Percentiles rank a stretch among this genome's conserved stretches.
phyloP scores from a whole-genome alignment of 1,140 invertebrate genomes.

The Zaprionus ornatus region DNA sequence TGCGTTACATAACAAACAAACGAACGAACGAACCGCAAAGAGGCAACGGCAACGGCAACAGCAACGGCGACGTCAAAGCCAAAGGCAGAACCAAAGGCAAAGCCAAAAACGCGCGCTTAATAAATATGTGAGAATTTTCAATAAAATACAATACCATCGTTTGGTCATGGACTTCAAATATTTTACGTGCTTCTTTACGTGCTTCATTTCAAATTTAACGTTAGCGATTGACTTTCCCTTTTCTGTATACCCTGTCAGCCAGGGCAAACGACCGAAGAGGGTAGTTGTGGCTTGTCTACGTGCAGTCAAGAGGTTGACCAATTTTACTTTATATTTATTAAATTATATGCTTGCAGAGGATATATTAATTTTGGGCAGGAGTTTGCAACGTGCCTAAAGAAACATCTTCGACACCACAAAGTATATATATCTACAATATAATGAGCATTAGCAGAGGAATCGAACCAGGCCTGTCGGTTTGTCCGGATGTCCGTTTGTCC shows the following conservation, averaged over 20 bases:
- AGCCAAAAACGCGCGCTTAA: slow-evolving; percentile 15
- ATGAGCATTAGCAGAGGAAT: too few relatives aligned
- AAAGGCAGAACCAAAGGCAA: slow-evolving; percentile 13
- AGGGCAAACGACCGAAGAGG: background rate
- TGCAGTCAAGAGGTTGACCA: too few relatives aligned
- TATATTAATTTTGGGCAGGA: too few relatives aligned
- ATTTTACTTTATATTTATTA: too few relatives aligned
- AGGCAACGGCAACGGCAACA: background rate
- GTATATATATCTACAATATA: too few relatives aligned
- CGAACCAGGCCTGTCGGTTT: too few relatives aligned
- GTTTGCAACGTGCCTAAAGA: too few relatives aligned
- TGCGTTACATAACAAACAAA: slow-evolving; percentile 58
- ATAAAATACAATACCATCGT: slow-evolving; percentile 47
- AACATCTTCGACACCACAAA: too few relatives aligned
- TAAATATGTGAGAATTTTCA: slow-evolving; percentile 62
- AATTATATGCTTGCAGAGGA: too few relatives aligned
- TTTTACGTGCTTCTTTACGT: slow-evolving; percentile 70
- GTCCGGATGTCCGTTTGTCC: too few relatives aligned
- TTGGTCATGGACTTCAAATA: slow-evolving; percentile 43
- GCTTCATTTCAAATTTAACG: slow-evolving; percentile 47
- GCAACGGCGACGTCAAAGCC: background rate
- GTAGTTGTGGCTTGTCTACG: background rate
- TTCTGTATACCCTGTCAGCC: background rate
- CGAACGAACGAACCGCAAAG: too few relatives aligned
- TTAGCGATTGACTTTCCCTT: slow-evolving; percentile 34